Conservation (phyloP, 1,140 invertebrate genomes). For the honey bee (Apis mellifera) region DNA sequence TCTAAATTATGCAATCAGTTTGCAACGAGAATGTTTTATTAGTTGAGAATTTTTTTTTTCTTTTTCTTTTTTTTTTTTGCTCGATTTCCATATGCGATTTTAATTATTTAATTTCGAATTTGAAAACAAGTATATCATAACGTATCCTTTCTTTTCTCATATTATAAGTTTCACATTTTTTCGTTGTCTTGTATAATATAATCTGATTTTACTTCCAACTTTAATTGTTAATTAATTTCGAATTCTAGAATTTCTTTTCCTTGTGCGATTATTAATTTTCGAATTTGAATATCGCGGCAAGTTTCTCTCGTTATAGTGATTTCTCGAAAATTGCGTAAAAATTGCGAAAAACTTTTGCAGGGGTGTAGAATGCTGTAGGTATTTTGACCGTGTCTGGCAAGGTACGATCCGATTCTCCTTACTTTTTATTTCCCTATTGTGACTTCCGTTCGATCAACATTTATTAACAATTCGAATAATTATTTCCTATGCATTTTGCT, state of each 20-base stretch:
- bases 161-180: too few species aligned
- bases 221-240: too few species aligned
- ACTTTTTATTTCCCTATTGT: background rate
- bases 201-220: too few species aligned
- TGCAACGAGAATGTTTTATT: background rate
- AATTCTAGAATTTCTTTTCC: too few species aligned
- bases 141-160: too few species aligned
- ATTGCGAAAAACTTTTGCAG: background rate
- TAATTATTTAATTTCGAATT: background rate
- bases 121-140: background rate
- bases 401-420: background rate
- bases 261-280: too few species aligned
- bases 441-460: background rate
- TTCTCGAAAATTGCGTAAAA: background rate
- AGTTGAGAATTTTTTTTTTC: background rate
- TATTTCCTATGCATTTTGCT: background rate
- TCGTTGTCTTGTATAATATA: too few species aligned
- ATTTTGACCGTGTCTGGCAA: background rate
- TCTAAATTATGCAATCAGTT: constrained; percentile 2
- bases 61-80: too few species aligned
- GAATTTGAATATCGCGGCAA: background rate
- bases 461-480: background rate
- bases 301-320: background rate
- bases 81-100: background rate
- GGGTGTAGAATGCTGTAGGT: background rate